Conservation (phyloP, 53 echinoderm and acorn worm genomes). For the Holothuria leucospilota region DNA sequence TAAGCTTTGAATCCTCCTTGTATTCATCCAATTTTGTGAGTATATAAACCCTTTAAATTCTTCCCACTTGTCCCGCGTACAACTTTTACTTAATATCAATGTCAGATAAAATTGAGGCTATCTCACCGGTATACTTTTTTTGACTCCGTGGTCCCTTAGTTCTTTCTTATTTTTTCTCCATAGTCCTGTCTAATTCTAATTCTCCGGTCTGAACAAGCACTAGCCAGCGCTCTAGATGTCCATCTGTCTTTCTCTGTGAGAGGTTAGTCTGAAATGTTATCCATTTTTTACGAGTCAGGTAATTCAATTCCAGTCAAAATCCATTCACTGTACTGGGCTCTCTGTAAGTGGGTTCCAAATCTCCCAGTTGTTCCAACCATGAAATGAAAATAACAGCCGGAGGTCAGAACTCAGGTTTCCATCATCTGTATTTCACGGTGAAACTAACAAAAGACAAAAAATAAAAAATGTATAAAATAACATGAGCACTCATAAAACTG, state of each 20-base stretch:
- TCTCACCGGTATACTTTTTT: background rate
- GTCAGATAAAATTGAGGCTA: background rate
- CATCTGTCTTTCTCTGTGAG: too few species aligned
- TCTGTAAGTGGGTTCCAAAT: too few species aligned
- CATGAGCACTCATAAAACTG: too few species aligned
- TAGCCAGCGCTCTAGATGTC: too few species aligned
- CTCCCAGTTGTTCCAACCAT: too few species aligned
- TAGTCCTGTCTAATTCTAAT: background rate
- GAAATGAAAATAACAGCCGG: too few species aligned
- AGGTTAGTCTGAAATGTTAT: background rate
- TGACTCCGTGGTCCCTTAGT: background rate
- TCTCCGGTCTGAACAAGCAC: background rate
- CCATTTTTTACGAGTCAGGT: background rate
- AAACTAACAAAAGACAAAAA: too few species aligned
- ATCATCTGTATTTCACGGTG: too few species aligned
- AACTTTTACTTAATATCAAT: background rate
- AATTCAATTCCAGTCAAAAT: background rate
- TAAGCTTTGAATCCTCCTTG: constrained; percentile 10
- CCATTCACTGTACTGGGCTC: constrained; percentile 40
- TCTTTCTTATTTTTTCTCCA: background rate
- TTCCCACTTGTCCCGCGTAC: background rate
- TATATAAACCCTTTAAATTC: constrained; percentile 24
- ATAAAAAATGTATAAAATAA: too few species aligned
- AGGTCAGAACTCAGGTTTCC: too few species aligned
- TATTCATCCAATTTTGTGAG: constrained; percentile 29